Evolutionary conservation across 92 coral and sea anemone species (phyloP), one percentile per base, ranked within the genome.

Genomic region (Porites divaricata): DNA sequence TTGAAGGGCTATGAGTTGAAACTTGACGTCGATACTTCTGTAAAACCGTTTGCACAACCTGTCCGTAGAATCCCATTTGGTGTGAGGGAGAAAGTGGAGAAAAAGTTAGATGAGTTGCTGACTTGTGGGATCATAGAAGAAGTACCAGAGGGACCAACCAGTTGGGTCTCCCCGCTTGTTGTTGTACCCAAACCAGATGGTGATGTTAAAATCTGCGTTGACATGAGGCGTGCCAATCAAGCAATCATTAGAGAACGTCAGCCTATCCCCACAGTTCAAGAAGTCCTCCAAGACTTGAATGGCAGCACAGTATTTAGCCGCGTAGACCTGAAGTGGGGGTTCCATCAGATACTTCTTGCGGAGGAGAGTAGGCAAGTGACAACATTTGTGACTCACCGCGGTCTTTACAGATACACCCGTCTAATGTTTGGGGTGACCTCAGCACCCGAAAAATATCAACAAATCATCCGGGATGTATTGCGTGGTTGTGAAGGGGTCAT

Each of bases 221-320:
- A 74, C 23, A 64, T 83, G 68, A 73, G 81, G 22, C 21, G 81
- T 11, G 63, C 81, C 50, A 63, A 74, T 62, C 80, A 74, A 63
- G 64, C 81, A 12, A 51, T 83, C 1, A 63, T 63, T 5, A 83
- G 81, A 74, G 87, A 83, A 64, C 81, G 81, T 49, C 87, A 83
- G 58, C 87, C 52, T 24, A 83, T 83, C 22, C 81, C 81, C 1
- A 83, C 81, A 63, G 21, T 74, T 17, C 74, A 83, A 45, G 69
- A 81, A 51, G 86, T 81, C 2, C 85, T 81, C 9, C 70, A 70
- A n/a, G 81, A 83, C 81, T 9, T 83, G 26, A 83, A 83, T 83
- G 87, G 81, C 9, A 74, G 81, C 81, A 83, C 81, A 14, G 70
- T 82, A 14, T 82, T 61, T 25, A 59, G 71, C 35, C 52, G 71